These are phyloP conservation scores for Melanargia galathea DNA, from an alignment of 2,888 invertebrate genomes.

Conservation along the genomic window DNA sequence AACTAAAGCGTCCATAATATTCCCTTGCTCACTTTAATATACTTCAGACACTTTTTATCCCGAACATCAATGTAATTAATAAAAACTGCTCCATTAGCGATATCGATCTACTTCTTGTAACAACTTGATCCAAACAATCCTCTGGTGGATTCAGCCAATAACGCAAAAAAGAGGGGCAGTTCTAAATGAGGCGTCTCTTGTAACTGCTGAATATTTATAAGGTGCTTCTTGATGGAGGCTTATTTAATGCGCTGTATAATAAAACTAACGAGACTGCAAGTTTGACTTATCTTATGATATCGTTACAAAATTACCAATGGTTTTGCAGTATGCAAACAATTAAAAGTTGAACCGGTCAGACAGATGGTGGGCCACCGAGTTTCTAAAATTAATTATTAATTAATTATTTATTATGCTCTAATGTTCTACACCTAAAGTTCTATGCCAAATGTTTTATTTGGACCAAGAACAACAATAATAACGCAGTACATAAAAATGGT, in stretches of 20 bases:
- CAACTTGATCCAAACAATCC: conserved; percentile 73
- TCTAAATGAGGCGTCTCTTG: conserved; percentile 77
- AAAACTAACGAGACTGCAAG: conserved; percentile 1
- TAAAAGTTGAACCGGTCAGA: too few species aligned
- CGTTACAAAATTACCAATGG: too few species aligned
- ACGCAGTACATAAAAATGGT: too few species aligned
- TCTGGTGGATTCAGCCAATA: conserved; percentile 77
- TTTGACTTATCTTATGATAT: too few species aligned
- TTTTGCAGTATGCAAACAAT: too few species aligned
- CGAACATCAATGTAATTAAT: conserved; percentile 65
- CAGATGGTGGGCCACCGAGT: too few species aligned
- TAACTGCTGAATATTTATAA: conserved; percentile 81
- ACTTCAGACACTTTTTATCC: conserved; percentile 43
- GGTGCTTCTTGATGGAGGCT: conserved; percentile 58
- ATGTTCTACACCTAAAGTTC: too few species aligned
- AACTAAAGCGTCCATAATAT: background rate
- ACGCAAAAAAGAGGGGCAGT: conserved; percentile 76
- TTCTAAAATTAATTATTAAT: too few species aligned
- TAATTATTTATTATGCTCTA: too few species aligned
- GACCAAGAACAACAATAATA: too few species aligned
- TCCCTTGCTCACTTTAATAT: conserved; percentile 7
- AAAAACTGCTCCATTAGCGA: conserved; percentile 74
- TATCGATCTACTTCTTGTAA: conserved; percentile 70
- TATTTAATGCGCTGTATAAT: conserved; percentile 54
- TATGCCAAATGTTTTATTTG: too few species aligned